A percentile compares a stretch with the other conserved stretches of the same genome.
phyloP scores from a whole-genome alignment of 2,113 vertebrate species.

The Panthera leo region DNA sequence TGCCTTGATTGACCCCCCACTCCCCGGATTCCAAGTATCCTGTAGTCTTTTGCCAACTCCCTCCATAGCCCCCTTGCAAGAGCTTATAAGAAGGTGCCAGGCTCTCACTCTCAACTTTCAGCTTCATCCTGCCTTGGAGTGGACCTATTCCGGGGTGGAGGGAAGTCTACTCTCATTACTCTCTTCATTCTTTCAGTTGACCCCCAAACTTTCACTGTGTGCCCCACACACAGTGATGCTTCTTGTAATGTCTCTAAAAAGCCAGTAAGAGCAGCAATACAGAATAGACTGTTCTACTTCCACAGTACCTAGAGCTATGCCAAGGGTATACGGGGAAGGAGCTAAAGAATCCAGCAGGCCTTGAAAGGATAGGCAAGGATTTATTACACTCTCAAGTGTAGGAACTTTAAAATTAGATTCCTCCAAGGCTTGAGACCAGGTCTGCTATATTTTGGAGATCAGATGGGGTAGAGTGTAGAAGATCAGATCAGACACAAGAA shows the following conservation, averaged over 20 bases:
- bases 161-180: neutral
- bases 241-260: neutral
- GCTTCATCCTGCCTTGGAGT: neutral
- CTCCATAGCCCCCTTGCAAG: neutral
- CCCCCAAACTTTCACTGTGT: neutral
- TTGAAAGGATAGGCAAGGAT: constrained; percentile 6
- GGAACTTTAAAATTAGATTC: neutral
- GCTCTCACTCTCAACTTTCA: neutral
- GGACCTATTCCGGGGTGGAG: neutral
- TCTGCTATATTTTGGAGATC: neutral
- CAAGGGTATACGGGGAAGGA: neutral
- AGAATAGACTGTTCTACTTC: neutral
- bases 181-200: neutral
- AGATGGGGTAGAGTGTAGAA: neutral
- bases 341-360: neutral
- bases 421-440: neutral
- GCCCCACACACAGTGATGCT: neutral
- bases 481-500: neutral
- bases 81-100: neutral
- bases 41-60: neutral
- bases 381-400: neutral
- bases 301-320: neutral
- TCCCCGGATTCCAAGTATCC: neutral
- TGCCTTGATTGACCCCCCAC: neutral
- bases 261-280: neutral